Evolutionary conservation across 2,888 invertebrate genomes (phyloP).

Genomic region (Apoda limacodes): DNA sequence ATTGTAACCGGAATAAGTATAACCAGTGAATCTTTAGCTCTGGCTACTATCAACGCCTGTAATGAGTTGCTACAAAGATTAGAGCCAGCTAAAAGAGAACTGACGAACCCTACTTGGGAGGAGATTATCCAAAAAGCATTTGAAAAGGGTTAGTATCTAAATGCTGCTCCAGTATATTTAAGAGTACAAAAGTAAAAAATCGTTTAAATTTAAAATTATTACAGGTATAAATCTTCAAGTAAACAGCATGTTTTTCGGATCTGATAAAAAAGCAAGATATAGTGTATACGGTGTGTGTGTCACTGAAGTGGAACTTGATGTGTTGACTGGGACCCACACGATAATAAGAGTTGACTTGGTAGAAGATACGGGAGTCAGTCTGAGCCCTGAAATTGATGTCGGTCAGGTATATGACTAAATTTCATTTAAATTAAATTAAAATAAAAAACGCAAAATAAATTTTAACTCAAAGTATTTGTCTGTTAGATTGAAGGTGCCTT

Average conservation of each 20-base stretch:
- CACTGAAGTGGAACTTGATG: constrained; percentile 77
- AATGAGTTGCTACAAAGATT: constrained; percentile 53
- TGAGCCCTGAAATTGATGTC: constrained; percentile 75
- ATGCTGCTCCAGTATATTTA: too few relatives aligned
- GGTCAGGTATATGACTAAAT: constrained; percentile 67
- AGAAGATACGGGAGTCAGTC: constrained; percentile 75
- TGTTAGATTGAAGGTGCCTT: constrained; percentile 76
- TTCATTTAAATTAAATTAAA: too few relatives aligned
- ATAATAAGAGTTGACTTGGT: constrained; percentile 72
- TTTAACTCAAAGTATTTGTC: too few relatives aligned
- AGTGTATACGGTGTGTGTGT: constrained; percentile 71
- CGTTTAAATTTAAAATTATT: too few relatives aligned
- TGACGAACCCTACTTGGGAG: constrained; percentile 60
- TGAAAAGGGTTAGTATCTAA: constrained; percentile 40
- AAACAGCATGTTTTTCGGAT: constrained; percentile 50
- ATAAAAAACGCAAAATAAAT: too few relatives aligned
- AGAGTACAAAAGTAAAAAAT: too few relatives aligned
- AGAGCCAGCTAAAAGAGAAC: constrained; percentile 40
- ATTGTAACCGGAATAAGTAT: constrained; percentile 77
- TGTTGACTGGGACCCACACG: constrained; percentile 75
- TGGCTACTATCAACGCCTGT: constrained; percentile 68
- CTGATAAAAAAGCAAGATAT: constrained; percentile 50
- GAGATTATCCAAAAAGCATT: constrained; percentile 62
- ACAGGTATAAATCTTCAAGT: constrained; percentile 66
- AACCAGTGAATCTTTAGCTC: constrained; percentile 76